These are phyloP conservation scores for Lutraria lutraria DNA, from an alignment of 2,888 invertebrate genomes.

Conservation along the genomic window DNA sequence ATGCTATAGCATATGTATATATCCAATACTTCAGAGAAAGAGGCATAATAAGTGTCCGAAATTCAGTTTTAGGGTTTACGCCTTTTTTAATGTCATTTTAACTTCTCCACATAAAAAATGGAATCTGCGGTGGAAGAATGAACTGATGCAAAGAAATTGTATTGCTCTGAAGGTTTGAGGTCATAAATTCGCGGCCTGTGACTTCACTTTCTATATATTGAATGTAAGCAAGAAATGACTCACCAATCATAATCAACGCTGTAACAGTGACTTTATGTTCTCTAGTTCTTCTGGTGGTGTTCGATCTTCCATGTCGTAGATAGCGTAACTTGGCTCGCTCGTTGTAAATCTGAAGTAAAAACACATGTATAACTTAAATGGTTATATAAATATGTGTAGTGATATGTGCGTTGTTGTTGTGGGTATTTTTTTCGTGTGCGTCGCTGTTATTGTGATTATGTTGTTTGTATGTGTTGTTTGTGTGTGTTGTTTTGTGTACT, in stretches of 20 bases:
- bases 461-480: neutral
- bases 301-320: neutral
- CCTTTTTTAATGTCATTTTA: too few species aligned
- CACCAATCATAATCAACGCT: constrained; percentile 39
- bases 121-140: too few species aligned
- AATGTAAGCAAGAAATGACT: neutral
- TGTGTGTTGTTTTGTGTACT: neutral
- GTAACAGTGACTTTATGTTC: constrained; percentile 34
- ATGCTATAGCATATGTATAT: too few species aligned
- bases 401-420: neutral
- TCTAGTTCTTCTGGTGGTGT: neutral
- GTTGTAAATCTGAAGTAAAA: constrained; percentile 22
- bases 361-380: too few species aligned
- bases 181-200: too few species aligned
- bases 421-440: neutral
- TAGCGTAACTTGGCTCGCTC: neutral
- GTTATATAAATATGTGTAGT: neutral
- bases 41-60: too few species aligned
- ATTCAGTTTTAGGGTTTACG: too few species aligned
- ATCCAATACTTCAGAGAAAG: too few species aligned
- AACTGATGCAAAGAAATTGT: too few species aligned
- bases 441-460: neutral
- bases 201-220: neutral
- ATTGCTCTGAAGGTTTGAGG: too few species aligned
- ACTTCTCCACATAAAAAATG: too few species aligned